Percentiles rank a stretch among this genome's conserved stretches.
phyloP scores from a whole-genome alignment of 2,113 vertebrate genomes.

The Pituophis catenifer region DNA sequence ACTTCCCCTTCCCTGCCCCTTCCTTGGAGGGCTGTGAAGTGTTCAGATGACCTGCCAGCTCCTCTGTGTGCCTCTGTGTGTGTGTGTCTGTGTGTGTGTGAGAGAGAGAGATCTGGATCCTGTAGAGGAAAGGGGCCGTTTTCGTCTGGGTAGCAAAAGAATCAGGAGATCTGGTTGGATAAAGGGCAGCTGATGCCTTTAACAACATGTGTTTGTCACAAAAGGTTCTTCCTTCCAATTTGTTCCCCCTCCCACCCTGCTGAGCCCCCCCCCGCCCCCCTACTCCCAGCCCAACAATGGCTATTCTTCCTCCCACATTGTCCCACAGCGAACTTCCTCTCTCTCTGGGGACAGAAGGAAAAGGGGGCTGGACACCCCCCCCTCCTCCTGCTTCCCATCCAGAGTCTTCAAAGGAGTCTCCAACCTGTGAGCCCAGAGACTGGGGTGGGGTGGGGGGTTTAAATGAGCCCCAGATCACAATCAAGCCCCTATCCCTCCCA shows the following conservation, averaged over 20 bases:
- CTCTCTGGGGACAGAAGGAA: background rate
- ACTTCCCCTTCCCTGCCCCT: background rate
- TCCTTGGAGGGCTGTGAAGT: background rate
- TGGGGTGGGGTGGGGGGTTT: background rate
- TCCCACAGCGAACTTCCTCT: rapidly evolving
- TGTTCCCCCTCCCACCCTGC: no score
- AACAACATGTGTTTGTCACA: background rate
- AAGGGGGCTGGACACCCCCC: background rate
- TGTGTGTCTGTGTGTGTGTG: no score
- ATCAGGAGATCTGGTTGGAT: background rate
- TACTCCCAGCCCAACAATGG: background rate
- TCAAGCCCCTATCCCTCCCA: no score
- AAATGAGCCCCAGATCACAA: background rate
- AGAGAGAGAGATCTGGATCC: background rate
- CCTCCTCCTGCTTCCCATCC: background rate
- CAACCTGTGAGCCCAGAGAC: background rate
- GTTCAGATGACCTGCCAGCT: background rate
- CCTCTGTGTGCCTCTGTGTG: no score
- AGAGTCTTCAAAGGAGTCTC: background rate
- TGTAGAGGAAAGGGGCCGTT: background rate
- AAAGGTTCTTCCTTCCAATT: background rate
- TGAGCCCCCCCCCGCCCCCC: background rate
- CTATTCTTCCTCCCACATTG: background rate
- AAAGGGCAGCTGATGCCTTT: background rate
- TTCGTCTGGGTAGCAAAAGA: background rate